Conservation (phyloP, 1,140 invertebrate genomes). For the Sitophilus oryzae region DNA sequence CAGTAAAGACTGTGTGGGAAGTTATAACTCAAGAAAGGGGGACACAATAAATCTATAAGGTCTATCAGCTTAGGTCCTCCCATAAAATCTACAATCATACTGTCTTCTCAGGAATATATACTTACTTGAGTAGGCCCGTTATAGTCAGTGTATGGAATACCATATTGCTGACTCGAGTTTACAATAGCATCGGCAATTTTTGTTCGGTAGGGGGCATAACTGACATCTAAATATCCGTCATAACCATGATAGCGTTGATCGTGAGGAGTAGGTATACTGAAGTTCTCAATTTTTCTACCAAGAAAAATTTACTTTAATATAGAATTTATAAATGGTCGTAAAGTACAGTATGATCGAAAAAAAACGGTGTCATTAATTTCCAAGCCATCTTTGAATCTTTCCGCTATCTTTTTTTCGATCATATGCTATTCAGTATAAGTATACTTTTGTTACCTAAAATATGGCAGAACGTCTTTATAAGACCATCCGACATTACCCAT, state of each 20-base stretch:
- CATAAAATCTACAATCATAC: no score
- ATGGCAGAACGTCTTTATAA: conserved; percentile 73
- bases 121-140: conserved; percentile 57
- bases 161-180: conserved; percentile 58
- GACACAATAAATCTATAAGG: no score
- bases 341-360: no score
- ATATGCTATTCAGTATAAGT: no score
- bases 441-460: conserved; percentile 63
- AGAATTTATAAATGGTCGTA: no score
- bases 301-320: background rate
- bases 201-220: conserved; percentile 53
- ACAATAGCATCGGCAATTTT: conserved; percentile 61
- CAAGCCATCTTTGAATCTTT: no score
- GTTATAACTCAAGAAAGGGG: no score
- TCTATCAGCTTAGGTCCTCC: no score
- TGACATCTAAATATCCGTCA: conserved; percentile 56
- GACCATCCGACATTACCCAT: conserved; percentile 76
- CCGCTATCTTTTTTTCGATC: no score
- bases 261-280: conserved; percentile 50
- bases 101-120: background rate
- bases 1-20: no score
- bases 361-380: no score
- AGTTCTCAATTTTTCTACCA: conserved; percentile 60
- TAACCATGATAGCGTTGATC: conserved; percentile 53
- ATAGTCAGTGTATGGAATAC: conserved; percentile 65